phyloP scores from a whole-genome alignment of 2,113 vertebrate species.

The Ptilonorhynchus violaceus region DNA sequence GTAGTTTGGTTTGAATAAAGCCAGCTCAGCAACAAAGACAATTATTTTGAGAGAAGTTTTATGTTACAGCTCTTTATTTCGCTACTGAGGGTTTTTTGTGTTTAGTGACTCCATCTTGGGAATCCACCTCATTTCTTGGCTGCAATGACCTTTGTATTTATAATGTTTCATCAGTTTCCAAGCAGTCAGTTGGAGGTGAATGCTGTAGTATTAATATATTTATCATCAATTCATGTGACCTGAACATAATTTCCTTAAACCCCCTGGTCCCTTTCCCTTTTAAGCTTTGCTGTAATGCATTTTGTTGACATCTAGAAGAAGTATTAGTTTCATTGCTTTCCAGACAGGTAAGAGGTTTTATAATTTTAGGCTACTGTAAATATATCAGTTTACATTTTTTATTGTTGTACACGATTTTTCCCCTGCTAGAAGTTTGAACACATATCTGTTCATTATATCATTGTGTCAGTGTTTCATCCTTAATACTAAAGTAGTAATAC shows the following conservation, averaged over 20 bases:
- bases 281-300: not conserved
- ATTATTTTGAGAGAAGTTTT: slow-evolving; percentile 30
- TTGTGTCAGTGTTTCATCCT: not conserved
- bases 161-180: slow-evolving; percentile 1
- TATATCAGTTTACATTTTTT: not conserved
- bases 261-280: not conserved
- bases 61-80: slow-evolving; percentile 24
- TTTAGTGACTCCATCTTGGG: not conserved
- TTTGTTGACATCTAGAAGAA: not conserved
- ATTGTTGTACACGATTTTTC: accelerated
- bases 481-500: not conserved
- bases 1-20: slow-evolving; percentile 3
- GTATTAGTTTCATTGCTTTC: not conserved
- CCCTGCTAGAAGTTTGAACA: not conserved
- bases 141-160: slow-evolving; percentile 5
- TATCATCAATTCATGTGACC: not conserved
- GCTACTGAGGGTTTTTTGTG: not conserved
- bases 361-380: not conserved
- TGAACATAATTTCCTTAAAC: not conserved
- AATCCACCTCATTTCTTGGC: slow-evolving; percentile 5
- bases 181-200: not conserved
- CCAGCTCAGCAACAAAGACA: slow-evolving; percentile 12
- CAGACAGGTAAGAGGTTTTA: not conserved
- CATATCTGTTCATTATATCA: not conserved
- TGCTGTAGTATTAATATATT: not conserved